These are phyloP conservation scores for Machimus atricapillus DNA, from an alignment of 2,888 invertebrate species.

Conservation along the genomic window DNA sequence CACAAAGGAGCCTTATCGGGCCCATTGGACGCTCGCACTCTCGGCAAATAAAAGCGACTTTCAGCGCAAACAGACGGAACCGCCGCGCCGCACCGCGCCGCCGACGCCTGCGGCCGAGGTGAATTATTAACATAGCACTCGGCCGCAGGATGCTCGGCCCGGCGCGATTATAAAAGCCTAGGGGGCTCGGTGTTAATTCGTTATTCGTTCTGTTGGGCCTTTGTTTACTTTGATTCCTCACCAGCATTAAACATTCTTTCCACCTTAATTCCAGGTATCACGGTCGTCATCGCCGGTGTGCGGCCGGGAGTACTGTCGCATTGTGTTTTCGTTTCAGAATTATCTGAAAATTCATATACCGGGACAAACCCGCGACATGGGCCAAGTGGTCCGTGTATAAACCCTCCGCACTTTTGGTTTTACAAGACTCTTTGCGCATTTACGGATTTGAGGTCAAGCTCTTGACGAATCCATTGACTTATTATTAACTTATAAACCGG, in stretches of 20 bases:
- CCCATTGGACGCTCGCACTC: slow-evolving; percentile 10
- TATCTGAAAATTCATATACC: not conserved
- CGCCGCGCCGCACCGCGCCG: not conserved
- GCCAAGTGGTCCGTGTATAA: not conserved
- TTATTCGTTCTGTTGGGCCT: slow-evolving; percentile 15
- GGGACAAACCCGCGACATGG: not conserved
- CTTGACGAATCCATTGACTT: not conserved
- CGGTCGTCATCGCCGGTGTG: not conserved
- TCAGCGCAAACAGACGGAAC: slow-evolving; percentile 30
- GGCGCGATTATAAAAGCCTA: slow-evolving; percentile 8
- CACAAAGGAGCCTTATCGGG: slow-evolving; percentile 36
- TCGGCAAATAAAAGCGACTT: slow-evolving; percentile 24
- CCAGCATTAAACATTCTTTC: slow-evolving; percentile 27
- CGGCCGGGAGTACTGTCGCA: not conserved
- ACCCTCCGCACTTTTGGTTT: not conserved
- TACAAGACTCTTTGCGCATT: not conserved
- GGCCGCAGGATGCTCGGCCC: slow-evolving; percentile 2
- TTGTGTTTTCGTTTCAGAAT: not conserved
- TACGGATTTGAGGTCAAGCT: not conserved
- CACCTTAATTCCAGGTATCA: slow-evolving; percentile 30
- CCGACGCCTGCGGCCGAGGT: not conserved
- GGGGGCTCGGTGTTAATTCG: slow-evolving; percentile 32
- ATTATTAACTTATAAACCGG: not conserved
- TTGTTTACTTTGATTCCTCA: slow-evolving; percentile 29
- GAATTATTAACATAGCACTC: slow-evolving; percentile 33